Evolutionary conservation across 2,888 invertebrate genomes (phyloP), one percentile per base, ranked within the genome.

Genomic region (Hartigia nigra): DNA sequence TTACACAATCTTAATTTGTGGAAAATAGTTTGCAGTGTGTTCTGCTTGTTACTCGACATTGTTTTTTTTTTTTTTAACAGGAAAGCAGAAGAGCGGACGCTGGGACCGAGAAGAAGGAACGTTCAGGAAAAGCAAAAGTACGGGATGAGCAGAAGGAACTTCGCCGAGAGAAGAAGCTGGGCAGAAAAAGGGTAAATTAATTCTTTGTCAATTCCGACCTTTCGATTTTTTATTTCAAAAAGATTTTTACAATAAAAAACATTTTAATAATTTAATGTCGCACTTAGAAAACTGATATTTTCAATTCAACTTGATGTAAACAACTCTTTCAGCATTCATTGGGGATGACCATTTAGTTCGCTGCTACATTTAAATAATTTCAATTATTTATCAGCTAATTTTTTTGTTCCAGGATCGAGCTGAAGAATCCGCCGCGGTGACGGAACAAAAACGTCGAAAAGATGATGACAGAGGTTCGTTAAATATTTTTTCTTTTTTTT

Each of bases 141-240:
- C 92, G 95, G 76, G 96, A 96, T 82, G 96, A 96, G 90, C 96
- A 96, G 87, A 95, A 96, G 88, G 97, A 97, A 91, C 92, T 94
- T 14, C 94, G 96, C 84, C 96, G 96, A 92, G 97, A 97, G 92
- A 94, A 96, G 89, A 97, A 96, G 92, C 92, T 96, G 88, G 96
- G 95, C 78, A 93, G 96, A 36, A 97, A 97, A 91, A 93, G 97
- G 93, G 96, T 96, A 92, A 92, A 93, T 83, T 77, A 70, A 39
- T 37, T 55, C 79, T 31, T 12, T 55, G 34, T 23, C 23, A 5
- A 23, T 55, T 23, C 14, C 23, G 9, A 55, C 23, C 23, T 55
- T 55, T 55, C 0, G 1, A 23, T 55, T 55, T 23, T 39, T 55
- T 55, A 55, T 55, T 23, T 23, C 55, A 55, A 9, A 55, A 55